phyloP scores from a whole-genome alignment of 2,113 vertebrate species.

The Entosphenus tridentatus region DNA sequence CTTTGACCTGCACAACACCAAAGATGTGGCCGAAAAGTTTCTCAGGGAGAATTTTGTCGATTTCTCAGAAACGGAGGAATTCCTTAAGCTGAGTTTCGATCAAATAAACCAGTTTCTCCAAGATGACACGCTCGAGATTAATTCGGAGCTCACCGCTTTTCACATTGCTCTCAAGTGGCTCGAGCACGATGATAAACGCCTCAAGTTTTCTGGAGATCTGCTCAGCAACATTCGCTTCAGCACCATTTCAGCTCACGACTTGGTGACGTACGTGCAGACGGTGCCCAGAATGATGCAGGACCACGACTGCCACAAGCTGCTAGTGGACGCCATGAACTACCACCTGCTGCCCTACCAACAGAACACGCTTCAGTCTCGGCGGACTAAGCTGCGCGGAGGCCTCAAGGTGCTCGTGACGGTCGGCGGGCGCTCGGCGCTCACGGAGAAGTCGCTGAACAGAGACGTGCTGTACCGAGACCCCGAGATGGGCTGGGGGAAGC shows the following conservation, averaged over 20 bases:
- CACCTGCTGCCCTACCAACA: constrained; percentile 86
- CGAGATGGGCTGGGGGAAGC: constrained; percentile 73
- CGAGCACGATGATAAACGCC: constrained; percentile 86
- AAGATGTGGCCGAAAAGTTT: constrained; percentile 64
- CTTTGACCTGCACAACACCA: constrained; percentile 60
- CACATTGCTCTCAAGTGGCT: constrained; percentile 95
- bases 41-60: constrained; percentile 94
- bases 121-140: constrained; percentile 73
- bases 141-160: constrained; percentile 87
- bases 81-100: constrained; percentile 90
- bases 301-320: constrained; percentile 68
- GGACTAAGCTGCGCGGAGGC: constrained; percentile 82
- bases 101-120: constrained; percentile 88
- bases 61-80: constrained; percentile 92
- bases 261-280: constrained; percentile 77
- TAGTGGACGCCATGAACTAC: constrained; percentile 98
- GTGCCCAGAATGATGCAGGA: constrained; percentile 98
- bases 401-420: constrained; percentile 65
- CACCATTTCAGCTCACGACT: constrained; percentile 79
- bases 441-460: constrained; percentile 94
- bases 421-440: constrained; percentile 70
- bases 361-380: constrained; percentile 84
- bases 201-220: constrained; percentile 65
- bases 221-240: constrained; percentile 75
- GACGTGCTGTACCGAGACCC: constrained; percentile 75